Evolutionary conservation across 2,113 vertebrate species (phyloP).

Genomic region (Okapia johnstoni): DNA sequence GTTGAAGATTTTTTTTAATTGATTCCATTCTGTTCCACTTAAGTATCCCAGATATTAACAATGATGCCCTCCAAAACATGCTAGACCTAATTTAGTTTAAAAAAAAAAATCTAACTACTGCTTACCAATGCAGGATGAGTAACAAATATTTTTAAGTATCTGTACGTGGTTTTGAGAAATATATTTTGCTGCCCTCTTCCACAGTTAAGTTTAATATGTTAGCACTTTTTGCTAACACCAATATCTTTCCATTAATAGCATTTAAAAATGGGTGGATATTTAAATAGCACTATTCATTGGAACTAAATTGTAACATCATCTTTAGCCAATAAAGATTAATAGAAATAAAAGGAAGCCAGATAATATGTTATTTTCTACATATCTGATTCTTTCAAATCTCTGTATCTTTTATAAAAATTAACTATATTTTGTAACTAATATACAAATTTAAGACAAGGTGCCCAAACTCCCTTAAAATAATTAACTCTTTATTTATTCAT

Average conservation of each 20-base stretch:
- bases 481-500: neutral
- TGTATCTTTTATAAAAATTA: conserved; percentile 1
- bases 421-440: neutral
- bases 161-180: neutral
- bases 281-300: neutral
- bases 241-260: neutral
- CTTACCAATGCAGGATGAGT: neutral
- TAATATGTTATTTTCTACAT: neutral
- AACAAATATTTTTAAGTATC: neutral
- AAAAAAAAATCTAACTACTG: conserved; percentile 6
- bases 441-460: conserved; percentile 17
- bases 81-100: conserved; percentile 5
- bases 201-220: neutral
- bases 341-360: neutral
- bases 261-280: neutral
- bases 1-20: neutral
- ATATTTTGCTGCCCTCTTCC: neutral
- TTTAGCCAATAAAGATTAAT: neutral
- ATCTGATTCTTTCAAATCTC: neutral
- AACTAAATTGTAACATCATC: neutral
- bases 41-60: conserved; percentile 18
- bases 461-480: neutral
- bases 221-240: conserved; percentile 36
- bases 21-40: neutral
- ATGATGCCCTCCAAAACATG: neutral